A percentile compares a stretch with the other conserved stretches of the same genome.
phyloP scores from a whole-genome alignment of 2,888 invertebrate genomes.

The Phymatocera aterrima region DNA sequence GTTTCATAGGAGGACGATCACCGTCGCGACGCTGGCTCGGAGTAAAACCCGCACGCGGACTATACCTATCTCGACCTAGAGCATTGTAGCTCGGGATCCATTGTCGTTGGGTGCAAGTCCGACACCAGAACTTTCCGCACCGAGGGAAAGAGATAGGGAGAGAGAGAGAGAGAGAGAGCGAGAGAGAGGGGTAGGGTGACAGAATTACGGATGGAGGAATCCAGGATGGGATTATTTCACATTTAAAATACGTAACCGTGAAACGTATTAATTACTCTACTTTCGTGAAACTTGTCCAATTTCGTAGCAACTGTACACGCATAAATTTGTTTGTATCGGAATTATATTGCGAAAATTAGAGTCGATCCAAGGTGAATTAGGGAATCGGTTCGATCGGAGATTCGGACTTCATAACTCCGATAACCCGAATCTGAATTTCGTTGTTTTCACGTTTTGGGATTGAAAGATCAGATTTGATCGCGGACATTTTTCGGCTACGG shows the following conservation, averaged over 20 bases:
- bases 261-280: too few species aligned
- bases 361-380: neutral
- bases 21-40: neutral
- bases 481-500: neutral
- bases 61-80: neutral
- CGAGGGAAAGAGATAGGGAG: neutral
- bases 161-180: neutral
- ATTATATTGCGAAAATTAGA: neutral
- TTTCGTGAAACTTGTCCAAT: too few species aligned
- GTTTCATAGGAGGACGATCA: neutral
- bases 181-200: too few species aligned
- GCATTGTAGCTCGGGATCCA: conserved; percentile 28
- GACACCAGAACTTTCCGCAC: conserved; percentile 17
- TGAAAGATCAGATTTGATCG: neutral
- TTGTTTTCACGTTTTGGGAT: neutral
- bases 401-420: neutral
- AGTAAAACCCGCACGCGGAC: neutral
- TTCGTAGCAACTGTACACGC: too few species aligned
- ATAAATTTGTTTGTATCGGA: too few species aligned
- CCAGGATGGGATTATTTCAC: too few species aligned
- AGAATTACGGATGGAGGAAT: too few species aligned
- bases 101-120: conserved; percentile 6
- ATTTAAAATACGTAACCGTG: too few species aligned
- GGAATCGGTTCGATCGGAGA: neutral
- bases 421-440: neutral